phyloP scores from a whole-genome alignment of 92 coral and sea anemone genomes.

The Pocillopora meandrina region DNA sequence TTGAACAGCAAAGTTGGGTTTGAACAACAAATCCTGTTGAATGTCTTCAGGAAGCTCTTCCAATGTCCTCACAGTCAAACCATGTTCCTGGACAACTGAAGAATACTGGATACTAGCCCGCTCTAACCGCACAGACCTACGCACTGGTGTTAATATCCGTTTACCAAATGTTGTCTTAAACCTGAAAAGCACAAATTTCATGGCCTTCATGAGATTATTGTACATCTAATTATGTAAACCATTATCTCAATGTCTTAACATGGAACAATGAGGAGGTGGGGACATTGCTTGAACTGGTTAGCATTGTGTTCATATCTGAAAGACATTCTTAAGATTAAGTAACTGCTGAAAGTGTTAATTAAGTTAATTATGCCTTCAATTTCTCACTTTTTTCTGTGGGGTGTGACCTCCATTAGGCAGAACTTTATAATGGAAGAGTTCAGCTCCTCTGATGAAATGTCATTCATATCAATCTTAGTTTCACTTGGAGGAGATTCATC shows the following conservation, averaged over 20 bases:
- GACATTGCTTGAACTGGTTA: no score
- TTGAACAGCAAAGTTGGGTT: constrained; percentile 78
- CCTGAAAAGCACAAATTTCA: constrained; percentile 13
- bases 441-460: constrained; percentile 17
- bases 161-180: constrained; percentile 57
- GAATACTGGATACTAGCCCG: constrained; percentile 62
- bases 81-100: constrained; percentile 71
- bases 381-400: constrained; percentile 59
- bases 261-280: no score
- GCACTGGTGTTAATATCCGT: constrained; percentile 73
- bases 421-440: constrained; percentile 70
- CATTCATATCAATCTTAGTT: neutral
- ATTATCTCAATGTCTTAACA: no score
- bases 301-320: neutral
- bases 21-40: constrained; percentile 63
- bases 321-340: neutral
- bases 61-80: constrained; percentile 56
- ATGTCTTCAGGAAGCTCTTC: constrained; percentile 66
- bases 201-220: no score
- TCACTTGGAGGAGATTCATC: constrained; percentile 8
- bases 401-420: constrained; percentile 75
- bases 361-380: neutral
- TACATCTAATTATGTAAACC: no score
- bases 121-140: constrained; percentile 73
- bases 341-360: neutral